Base-by-base conservation (phyloP, 2,113 vertebrate genomes). In the Platichthys stellatus region DNA sequence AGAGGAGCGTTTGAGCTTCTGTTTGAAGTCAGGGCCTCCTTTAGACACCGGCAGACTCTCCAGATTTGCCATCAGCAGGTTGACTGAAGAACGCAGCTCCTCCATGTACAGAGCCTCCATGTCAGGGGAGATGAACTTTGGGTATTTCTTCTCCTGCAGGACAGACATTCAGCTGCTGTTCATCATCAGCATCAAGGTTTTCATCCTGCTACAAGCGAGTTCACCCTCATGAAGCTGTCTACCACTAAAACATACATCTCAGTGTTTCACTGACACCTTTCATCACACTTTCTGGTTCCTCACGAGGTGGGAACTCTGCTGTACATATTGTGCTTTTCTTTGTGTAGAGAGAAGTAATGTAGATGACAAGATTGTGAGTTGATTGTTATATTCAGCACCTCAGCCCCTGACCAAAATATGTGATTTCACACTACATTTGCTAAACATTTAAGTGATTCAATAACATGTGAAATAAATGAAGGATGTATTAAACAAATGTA, bases 11-110 rank as follows among this genome's bases (percentile, higher is more conserved):
- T 99, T 99, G 69, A 98, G 94, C 87, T 97, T 98, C 88, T 97
- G 97, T 80, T 98, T 98, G 89, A 97, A 96, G 90, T 99, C 97
- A 0, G 96, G 93, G 0, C 96, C 97, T 68, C 97, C 97, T 93
- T 97, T 98, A 18, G 98, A 96, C 72, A 99, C 98, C 0, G 98
- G 97, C 70, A 98, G 96, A 87, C 97, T 98, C 93, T 99, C 97
- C 92, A 99, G 92, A 90, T 99, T 99, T 40, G 96, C 97, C 97
- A 99, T 98, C 24, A 99, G 93, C 75, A 98, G 93, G 93, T 97
- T 98, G 84, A 99, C 95, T 0, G 98, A 96, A 4, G 97, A 97
- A 4, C 96, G 92, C 77, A 99, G 69, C 92, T 99, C 97, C 92
- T 99, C 98, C 73, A 97, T 94, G 31, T 95, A 98, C 91, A 97